A percentile compares a stretch with the other conserved stretches of the same genome.
Conservation (phyloP, 2,888 invertebrate species). For the Tortricodes alternella region DNA sequence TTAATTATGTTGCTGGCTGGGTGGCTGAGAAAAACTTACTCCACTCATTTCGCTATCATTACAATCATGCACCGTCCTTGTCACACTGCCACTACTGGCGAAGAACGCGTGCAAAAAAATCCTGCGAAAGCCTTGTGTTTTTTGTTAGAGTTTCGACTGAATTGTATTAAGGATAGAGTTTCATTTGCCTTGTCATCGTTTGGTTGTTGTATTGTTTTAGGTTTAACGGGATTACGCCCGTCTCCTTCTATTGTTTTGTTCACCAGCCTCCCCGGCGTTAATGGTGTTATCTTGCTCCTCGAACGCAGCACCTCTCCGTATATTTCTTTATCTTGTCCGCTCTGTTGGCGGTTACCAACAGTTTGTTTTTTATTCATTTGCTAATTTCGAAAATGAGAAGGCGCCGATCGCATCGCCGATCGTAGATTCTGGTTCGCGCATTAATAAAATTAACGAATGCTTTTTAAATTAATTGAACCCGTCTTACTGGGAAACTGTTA, state of each 20-base stretch:
- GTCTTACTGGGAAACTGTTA: conserved; percentile 67
- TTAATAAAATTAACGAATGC: conserved; percentile 82
- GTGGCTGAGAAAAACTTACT: conserved; percentile 82
- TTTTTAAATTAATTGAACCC: conserved; percentile 78
- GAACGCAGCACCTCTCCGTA: conserved; percentile 81
- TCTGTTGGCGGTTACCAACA: conserved; percentile 71
- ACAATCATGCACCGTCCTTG: conserved; percentile 68
- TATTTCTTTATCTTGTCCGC: conserved; percentile 82
- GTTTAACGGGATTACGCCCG: conserved; percentile 31
- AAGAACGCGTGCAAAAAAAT: conserved; percentile 35
- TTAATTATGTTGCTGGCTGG: conserved; percentile 83
- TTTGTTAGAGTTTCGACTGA: background rate
- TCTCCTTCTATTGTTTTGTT: conserved; percentile 73
- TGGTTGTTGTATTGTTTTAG: conserved; percentile 24
- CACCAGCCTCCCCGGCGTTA: conserved; percentile 75
- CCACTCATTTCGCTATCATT: conserved; percentile 80
- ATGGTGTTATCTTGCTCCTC: conserved; percentile 80
- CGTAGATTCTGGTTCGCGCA: conserved; percentile 76
- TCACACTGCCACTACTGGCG: conserved; percentile 51
- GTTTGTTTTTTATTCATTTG: conserved; percentile 78
- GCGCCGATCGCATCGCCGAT: conserved; percentile 75
- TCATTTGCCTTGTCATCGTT: conserved; percentile 20
- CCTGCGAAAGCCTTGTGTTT: conserved; percentile 16
- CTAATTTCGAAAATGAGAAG: conserved; percentile 82
- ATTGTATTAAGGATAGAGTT: conserved; percentile 19